Percentiles rank a stretch among this genome's conserved stretches.
Evolutionary conservation across 37 sponge, comb jelly and placozoan genomes (phyloP).

Genomic region (Oopsacas minuta): DNA sequence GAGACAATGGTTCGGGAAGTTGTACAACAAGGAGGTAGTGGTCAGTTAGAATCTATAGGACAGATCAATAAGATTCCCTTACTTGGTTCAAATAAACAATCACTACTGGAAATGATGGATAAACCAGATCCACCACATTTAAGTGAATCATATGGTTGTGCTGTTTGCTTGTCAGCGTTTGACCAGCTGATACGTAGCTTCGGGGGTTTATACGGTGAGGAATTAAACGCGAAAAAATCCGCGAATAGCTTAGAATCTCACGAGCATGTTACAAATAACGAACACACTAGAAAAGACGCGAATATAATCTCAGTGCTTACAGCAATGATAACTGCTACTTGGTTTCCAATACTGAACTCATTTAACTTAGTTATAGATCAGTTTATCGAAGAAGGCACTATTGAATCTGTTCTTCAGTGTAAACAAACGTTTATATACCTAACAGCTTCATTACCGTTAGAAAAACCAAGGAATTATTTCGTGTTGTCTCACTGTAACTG

Average conservation of each 20-base stretch:
- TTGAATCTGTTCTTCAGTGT: constrained; percentile 45
- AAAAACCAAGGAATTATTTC: constrained; percentile 72
- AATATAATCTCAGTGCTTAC: not conserved
- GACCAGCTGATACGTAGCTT: not conserved
- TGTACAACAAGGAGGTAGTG: not conserved
- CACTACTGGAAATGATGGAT: not conserved
- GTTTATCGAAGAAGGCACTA: constrained; percentile 57
- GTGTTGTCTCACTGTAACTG: constrained; percentile 75
- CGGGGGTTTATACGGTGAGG: constrained; percentile 8
- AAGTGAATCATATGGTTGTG: constrained; percentile 2
- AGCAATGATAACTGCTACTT: not conserved
- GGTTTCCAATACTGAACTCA: not conserved
- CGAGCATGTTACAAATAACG: not conserved
- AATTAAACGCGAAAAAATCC: not conserved
- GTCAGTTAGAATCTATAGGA: not conserved
- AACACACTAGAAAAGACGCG: not conserved
- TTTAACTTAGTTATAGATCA: not conserved
- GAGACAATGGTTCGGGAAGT: not conserved
- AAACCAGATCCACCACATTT: not conserved
- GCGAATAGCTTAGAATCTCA: not conserved
- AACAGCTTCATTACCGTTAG: constrained; percentile 50
- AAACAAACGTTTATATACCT: constrained; percentile 58
- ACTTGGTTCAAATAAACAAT: constrained; percentile 1
- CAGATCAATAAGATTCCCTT: not conserved
- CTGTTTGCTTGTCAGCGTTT: not conserved